Conservation (phyloP, 2,797 vertebrate species). For the Sebastes diaconus region DNA sequence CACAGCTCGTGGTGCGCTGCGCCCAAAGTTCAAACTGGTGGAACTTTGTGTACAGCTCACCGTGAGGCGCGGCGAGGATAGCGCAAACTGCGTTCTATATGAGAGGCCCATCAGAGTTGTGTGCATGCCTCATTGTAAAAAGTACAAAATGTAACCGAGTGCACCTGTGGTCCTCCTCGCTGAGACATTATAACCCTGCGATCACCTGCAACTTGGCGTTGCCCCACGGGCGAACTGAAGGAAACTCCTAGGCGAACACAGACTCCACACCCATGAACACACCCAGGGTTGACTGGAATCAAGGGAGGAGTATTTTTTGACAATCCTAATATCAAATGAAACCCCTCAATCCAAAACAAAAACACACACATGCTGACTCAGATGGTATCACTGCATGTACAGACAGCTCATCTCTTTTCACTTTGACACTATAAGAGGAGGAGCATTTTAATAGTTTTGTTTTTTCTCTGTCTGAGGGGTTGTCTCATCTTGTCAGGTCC, state of each 20-base stretch:
- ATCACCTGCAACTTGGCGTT: constrained; percentile 2
- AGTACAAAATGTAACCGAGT: background rate
- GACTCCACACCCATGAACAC: constrained; percentile 51
- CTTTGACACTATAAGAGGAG: background rate
- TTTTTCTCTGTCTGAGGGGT: background rate
- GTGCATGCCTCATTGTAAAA: background rate
- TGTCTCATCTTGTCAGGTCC: constrained; percentile 36
- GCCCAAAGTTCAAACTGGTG: too few relatives aligned
- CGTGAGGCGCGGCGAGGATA: too few relatives aligned
- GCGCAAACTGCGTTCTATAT: too few relatives aligned
- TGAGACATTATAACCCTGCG: background rate
- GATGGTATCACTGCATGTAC: constrained; percentile 9
- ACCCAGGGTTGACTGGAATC: constrained; percentile 4
- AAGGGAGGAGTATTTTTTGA: constrained; percentile 9
- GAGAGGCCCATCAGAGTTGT: background rate
- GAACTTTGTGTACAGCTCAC: too few relatives aligned
- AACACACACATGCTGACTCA: constrained; percentile 26
- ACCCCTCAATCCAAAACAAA: background rate
- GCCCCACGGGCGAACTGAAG: background rate
- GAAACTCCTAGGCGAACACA: background rate
- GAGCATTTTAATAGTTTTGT: constrained; percentile 26
- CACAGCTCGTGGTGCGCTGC: too few relatives aligned
- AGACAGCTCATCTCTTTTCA: constrained; percentile 21
- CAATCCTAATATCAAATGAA: background rate
- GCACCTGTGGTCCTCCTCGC: background rate